phyloP scores from a whole-genome alignment of 2,797 vertebrate genomes.

The Selene dorsalis region DNA sequence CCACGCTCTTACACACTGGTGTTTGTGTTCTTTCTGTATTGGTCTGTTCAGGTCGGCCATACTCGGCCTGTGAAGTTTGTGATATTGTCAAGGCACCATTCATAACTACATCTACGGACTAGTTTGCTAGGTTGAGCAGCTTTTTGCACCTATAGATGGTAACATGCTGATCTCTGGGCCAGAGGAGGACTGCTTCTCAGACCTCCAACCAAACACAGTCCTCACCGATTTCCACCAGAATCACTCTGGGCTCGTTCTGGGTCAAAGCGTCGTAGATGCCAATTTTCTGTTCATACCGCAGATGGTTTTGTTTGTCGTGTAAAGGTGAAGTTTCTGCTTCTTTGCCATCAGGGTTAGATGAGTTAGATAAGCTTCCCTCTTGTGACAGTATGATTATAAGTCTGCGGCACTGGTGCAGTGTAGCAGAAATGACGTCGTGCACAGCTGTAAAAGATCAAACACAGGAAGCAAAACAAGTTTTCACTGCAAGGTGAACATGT shows the following conservation, averaged over 20 bases:
- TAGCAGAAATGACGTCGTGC: slow-evolving; percentile 63
- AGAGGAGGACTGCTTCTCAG: neutral
- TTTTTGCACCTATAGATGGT: neutral
- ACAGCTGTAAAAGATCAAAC: slow-evolving; percentile 62
- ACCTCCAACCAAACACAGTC: neutral
- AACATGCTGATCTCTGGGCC: neutral
- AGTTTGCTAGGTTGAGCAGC: neutral
- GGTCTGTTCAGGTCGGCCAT: neutral
- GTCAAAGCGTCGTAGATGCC: slow-evolving; percentile 89
- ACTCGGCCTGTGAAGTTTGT: neutral
- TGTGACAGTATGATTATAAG: slow-evolving; percentile 79
- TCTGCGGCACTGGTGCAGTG: slow-evolving; percentile 67
- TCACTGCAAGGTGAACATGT: neutral
- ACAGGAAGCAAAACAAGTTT: neutral
- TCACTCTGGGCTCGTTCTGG: slow-evolving; percentile 83
- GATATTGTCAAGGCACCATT: neutral
- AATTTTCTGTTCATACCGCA: slow-evolving; percentile 87
- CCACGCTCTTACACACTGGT: neutral
- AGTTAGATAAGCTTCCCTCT: neutral
- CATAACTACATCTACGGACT: neutral
- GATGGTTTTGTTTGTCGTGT: slow-evolving; percentile 23
- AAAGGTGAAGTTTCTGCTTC: neutral
- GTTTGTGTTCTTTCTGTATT: neutral
- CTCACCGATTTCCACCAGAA: slow-evolving; percentile 88
- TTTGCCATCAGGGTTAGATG: neutral